phyloP scores from a whole-genome alignment of 2,888 invertebrate genomes.

The Hanleya hanleyi region DNA sequence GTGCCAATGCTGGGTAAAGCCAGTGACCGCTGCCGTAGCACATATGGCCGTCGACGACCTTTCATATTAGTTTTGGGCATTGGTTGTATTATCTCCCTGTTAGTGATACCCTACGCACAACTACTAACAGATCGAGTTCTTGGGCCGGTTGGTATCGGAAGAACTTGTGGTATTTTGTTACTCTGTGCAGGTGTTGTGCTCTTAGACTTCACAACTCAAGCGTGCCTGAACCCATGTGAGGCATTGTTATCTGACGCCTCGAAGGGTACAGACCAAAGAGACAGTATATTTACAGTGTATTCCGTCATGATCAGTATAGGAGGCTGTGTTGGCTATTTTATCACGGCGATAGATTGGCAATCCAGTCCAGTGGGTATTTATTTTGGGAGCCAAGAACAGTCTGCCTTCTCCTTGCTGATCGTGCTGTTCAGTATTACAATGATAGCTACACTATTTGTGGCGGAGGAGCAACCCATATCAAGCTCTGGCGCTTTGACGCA shows the following conservation, averaged over 20 bases:
- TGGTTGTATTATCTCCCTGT: slow-evolving; percentile 70
- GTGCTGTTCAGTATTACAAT: slow-evolving; percentile 91
- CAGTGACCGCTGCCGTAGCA: slow-evolving; percentile 72
- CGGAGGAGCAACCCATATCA: slow-evolving; percentile 85
- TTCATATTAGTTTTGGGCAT: slow-evolving; percentile 73
- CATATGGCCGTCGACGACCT: slow-evolving; percentile 73
- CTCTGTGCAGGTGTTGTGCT: slow-evolving; percentile 86
- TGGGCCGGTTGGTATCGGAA: slow-evolving; percentile 44
- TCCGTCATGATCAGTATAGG: slow-evolving; percentile 97
- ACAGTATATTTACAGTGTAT: slow-evolving; percentile 93
- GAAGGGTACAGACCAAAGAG: slow-evolving; percentile 90
- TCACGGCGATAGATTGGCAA: slow-evolving; percentile 88
- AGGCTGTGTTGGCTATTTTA: slow-evolving; percentile 93
- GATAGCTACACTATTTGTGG: slow-evolving; percentile 87
- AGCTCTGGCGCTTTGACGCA: not conserved
- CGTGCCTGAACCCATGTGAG: slow-evolving; percentile 95
- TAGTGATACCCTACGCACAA: slow-evolving; percentile 72
- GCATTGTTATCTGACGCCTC: slow-evolving; percentile 95
- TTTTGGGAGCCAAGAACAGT: slow-evolving; percentile 92
- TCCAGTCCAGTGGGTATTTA: slow-evolving; percentile 76
- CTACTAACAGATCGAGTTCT: slow-evolving; percentile 48
- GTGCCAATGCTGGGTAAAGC: slow-evolving; percentile 74
- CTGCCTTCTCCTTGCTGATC: slow-evolving; percentile 93
- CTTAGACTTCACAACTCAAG: slow-evolving; percentile 95
- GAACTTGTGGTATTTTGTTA: slow-evolving; percentile 48